These are phyloP conservation scores for Acanthosoma haemorrhoidale DNA, from an alignment of 2,888 invertebrate genomes.

Conservation along the genomic window DNA sequence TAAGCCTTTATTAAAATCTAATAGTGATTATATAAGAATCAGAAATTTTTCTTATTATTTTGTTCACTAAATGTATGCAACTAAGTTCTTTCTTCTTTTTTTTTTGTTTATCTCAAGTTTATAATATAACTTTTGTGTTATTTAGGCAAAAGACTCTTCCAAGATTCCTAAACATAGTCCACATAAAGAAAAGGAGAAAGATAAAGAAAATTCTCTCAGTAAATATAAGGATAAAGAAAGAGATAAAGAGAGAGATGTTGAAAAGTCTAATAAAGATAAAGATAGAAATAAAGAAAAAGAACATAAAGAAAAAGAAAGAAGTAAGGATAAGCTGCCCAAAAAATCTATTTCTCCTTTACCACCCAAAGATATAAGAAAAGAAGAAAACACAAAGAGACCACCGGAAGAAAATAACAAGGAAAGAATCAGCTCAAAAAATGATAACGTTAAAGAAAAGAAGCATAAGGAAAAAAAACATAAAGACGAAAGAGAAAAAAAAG, in stretches of 20 bases:
- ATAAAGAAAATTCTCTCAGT: constrained; percentile 57
- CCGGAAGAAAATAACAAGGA: constrained; percentile 29
- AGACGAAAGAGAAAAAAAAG: constrained; percentile 52
- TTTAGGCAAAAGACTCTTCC: constrained; percentile 32
- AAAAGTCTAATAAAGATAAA: constrained; percentile 45
- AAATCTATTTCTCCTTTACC: constrained; percentile 32
- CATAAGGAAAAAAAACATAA: constrained; percentile 55
- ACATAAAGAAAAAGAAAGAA: constrained; percentile 48
- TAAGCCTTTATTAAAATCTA: not conserved
- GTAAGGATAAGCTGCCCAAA: constrained; percentile 44
- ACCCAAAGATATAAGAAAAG: constrained; percentile 45
- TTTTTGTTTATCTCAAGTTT: not conserved
- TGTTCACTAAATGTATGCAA: not conserved
- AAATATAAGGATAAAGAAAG: constrained; percentile 60
- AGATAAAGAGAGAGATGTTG: constrained; percentile 46
- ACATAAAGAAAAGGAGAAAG: constrained; percentile 51
- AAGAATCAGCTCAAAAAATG: constrained; percentile 33
- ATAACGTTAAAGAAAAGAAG: constrained; percentile 49
- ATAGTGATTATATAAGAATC: not conserved
- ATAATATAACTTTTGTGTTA: not conserved
- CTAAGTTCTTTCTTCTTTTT: not conserved
- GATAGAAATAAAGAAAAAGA: constrained; percentile 44
- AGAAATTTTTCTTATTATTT: not conserved
- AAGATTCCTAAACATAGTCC: constrained; percentile 51
- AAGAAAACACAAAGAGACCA: constrained; percentile 44